These are phyloP conservation scores for Burhinus oedicnemus DNA, from an alignment of 2,113 vertebrate genomes.

Conservation along the genomic window DNA sequence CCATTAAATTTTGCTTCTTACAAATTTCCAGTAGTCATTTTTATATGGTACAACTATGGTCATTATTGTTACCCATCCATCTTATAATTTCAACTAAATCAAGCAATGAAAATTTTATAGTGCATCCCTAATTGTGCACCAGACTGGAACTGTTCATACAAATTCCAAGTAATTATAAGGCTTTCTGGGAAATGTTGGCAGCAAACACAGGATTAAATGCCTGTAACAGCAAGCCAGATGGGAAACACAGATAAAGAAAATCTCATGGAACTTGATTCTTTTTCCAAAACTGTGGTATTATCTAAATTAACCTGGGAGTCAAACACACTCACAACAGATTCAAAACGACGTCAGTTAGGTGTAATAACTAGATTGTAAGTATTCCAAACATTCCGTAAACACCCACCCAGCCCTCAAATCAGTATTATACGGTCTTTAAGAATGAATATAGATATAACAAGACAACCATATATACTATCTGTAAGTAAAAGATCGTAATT, in stretches of 20 bases:
- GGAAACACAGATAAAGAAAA: conserved; percentile 77
- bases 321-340: conserved; percentile 19
- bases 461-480: neutral
- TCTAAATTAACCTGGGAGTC: conserved; percentile 60
- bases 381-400: neutral
- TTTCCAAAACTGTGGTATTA: conserved; percentile 44
- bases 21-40: conserved; percentile 64
- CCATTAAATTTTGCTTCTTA: conserved; percentile 38
- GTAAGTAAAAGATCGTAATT: neutral
- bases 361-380: neutral
- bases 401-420: neutral
- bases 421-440: neutral
- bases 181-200: conserved; percentile 81
- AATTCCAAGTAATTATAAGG: conserved; percentile 82
- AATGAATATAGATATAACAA: neutral
- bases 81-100: conserved; percentile 79
- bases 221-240: conserved; percentile 77
- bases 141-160: conserved; percentile 82
- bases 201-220: conserved; percentile 75
- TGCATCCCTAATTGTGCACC: conserved; percentile 79
- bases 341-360: conserved; percentile 5
- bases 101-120: conserved; percentile 83
- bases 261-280: conserved; percentile 69
- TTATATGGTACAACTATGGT: conserved; percentile 51
- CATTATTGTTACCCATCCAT: conserved; percentile 73